Conservation (phyloP, 2,888 invertebrate species). For the Caenorhabditis auriculariae region DNA sequence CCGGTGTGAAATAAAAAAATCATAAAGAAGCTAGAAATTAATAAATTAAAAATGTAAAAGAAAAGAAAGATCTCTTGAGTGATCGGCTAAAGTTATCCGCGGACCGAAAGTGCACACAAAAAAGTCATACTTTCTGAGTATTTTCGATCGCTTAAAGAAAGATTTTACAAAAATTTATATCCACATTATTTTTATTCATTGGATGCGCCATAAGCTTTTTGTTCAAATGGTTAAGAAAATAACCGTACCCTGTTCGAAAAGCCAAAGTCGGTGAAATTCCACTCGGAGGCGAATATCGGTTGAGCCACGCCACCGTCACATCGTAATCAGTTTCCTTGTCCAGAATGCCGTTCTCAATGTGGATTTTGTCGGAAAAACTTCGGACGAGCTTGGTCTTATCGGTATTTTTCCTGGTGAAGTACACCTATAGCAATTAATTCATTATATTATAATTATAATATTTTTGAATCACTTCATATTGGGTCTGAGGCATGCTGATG, state of each 20-base stretch:
- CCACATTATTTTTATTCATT: too few relatives aligned
- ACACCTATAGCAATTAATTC: conserved; percentile 20
- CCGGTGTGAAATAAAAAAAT: too few relatives aligned
- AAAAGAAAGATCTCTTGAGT: too few relatives aligned
- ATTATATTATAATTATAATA: background rate
- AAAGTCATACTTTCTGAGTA: too few relatives aligned
- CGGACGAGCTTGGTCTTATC: conserved; percentile 57
- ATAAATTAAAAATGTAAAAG: too few relatives aligned
- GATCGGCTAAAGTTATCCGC: too few relatives aligned
- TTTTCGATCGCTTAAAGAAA: too few relatives aligned
- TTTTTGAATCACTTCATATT: conserved; percentile 47
- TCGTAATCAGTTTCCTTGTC: conserved; percentile 62
- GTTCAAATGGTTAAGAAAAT: background rate
- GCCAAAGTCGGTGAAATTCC: conserved; percentile 41
- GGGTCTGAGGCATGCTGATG: conserved; percentile 56
- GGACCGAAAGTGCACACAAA: too few relatives aligned
- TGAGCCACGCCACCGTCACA: conserved; percentile 58
- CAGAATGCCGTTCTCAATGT: conserved; percentile 60
- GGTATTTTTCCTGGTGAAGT: conserved; percentile 55
- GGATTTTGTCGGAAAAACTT: conserved; percentile 45
- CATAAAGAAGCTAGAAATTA: too few relatives aligned
- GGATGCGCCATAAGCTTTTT: too few relatives aligned
- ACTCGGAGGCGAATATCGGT: conserved; percentile 54
- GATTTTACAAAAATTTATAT: too few relatives aligned
- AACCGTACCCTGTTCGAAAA: conserved; percentile 53